Evolutionary conservation across 2,888 invertebrate species (phyloP).

Genomic region (Apamea sordens): DNA sequence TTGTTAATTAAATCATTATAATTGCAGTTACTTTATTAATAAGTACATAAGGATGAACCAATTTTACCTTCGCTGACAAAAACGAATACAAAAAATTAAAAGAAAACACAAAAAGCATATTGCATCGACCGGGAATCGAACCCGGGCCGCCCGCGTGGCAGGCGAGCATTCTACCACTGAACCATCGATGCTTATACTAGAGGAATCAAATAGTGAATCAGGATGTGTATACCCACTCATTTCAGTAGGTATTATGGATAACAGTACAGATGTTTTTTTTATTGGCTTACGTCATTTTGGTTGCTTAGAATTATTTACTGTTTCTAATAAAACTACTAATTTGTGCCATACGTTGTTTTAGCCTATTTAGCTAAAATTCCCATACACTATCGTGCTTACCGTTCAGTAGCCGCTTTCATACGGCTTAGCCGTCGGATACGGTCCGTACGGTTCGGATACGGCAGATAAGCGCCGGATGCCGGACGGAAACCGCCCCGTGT

Average conservation of each 20-base stretch:
- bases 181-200: slow-evolving; percentile 86
- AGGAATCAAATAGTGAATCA: accelerated
- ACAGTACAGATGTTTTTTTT: not conserved
- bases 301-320: not conserved
- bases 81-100: not conserved
- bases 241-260: not conserved
- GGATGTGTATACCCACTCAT: not conserved
- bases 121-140: slow-evolving; percentile 90
- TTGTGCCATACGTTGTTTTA: not conserved
- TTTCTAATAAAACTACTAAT: not conserved
- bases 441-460: slow-evolving; percentile 25
- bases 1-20: not conserved
- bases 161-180: slow-evolving; percentile 91
- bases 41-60: not conserved
- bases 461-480: slow-evolving; percentile 51
- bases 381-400: not conserved
- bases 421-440: slow-evolving; percentile 26
- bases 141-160: slow-evolving; percentile 90
- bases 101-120: slow-evolving; percentile 66
- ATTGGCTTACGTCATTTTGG: not conserved
- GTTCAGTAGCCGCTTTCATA: slow-evolving; percentile 1
- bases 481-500: slow-evolving; percentile 32
- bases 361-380: not conserved
- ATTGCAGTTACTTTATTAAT: not conserved
- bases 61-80: not conserved